Base-by-base conservation (phyloP, 2,888 invertebrate species). In the Embidobia sp. region DNA sequence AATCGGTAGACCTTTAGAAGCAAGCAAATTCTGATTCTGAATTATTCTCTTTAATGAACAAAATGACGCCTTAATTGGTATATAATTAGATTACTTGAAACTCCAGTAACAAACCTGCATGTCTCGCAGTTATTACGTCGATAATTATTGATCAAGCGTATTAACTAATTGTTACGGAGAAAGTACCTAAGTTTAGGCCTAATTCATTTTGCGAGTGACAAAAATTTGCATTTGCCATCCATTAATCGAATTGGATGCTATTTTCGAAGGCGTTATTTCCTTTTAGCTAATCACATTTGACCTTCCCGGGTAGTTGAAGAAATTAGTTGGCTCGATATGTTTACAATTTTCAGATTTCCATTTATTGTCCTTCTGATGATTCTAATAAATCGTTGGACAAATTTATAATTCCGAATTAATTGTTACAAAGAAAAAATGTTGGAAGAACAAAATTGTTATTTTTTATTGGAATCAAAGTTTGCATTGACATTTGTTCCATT, bases 131-230 rank as follows among this genome's bases (percentile, higher is more conserved):
- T 55, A 40, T 55, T 55, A 40, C 8, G 37, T 26, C 37, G 35
- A 55, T 55, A 55, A 55, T 55, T 55, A 55, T 55, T 29, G 55
- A 55, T 40, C 55, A 18, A 13, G 40, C 53, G 26, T 53, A 13
- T 55, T 27, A 40, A 40, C 26, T 55, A 55, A 55, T 55, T 55
- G 40, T 40, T 55, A 40, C 27, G 8, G 16, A 27, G 40, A 37
- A 53, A 53, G 16, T 11, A n/a, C n/a, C 5, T 1, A 13, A 35
- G 16, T 44, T 59, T 13, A 42, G 18, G 40, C 18, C 18, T 42
- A 29, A 57, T 57, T 10, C 26, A 53, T 53, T 53, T 46, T 22
- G 51, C 11, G 3, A 37, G 37, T 29, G 8, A 26, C 15, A 19
- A 53, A 53, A 51, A 51, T 33, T 33, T 6, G 11, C 1, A 26